A percentile compares a stretch with the other conserved stretches of the same genome.
phyloP scores from a whole-genome alignment of 2,888 invertebrate genomes.

The Laothoe populi region DNA sequence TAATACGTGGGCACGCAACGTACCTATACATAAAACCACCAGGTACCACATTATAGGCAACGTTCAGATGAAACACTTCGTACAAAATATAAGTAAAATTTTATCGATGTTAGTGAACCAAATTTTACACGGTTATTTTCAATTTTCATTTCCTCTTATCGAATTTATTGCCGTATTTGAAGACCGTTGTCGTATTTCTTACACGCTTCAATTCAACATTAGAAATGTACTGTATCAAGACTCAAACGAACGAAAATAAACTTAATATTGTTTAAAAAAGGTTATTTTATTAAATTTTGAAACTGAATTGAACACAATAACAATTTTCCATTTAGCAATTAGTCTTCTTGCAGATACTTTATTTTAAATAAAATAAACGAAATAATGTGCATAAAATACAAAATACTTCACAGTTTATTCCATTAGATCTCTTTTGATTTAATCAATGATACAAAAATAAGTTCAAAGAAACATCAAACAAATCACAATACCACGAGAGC shows the following conservation, averaged over 20 bases:
- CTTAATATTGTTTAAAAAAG: background rate
- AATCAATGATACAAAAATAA: conserved; percentile 32
- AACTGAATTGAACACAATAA: background rate
- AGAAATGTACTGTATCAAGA: background rate
- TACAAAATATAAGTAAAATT: conserved; percentile 46
- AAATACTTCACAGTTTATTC: conserved; percentile 5
- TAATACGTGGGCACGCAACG: conserved; percentile 29
- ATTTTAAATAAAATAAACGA: conserved; percentile 52
- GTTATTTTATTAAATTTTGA: background rate
- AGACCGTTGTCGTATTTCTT: conserved; percentile 10
- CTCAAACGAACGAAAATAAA: background rate
- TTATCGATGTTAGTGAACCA: conserved; percentile 50
- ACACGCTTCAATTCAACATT: conserved; percentile 5
- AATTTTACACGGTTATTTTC: conserved; percentile 67
- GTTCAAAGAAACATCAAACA: conserved; percentile 40
- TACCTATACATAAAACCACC: conserved; percentile 48
- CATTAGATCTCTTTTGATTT: conserved; percentile 15
- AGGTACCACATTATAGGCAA: conserved; percentile 53
- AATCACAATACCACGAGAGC: background rate
- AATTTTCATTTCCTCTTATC: conserved; percentile 74
- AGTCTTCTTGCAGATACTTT: conserved; percentile 61
- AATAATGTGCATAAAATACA: background rate
- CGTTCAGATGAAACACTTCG: conserved; percentile 44
- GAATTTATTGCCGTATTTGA: conserved; percentile 33
- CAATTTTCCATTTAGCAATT: background rate